A percentile compares a stretch with the other conserved stretches of the same genome.
Conservation (phyloP, 2,113 vertebrate species). For the Leptobrachium ailaonicum region DNA sequence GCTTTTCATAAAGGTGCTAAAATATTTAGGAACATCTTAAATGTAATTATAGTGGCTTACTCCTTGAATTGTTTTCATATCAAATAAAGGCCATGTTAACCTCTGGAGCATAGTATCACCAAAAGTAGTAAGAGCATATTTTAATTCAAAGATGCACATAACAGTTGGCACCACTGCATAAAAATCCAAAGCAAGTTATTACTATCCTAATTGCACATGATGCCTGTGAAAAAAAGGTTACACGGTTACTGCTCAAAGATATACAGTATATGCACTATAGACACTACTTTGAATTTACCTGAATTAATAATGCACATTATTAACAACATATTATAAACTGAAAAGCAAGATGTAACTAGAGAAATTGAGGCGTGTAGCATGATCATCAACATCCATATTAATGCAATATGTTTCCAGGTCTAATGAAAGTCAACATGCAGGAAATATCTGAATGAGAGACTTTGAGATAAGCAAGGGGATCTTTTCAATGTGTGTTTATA, state of each 20-base stretch:
- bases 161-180: conserved; percentile 18
- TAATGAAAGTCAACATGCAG: too few relatives aligned
- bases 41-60: conserved; percentile 44
- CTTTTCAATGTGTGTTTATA: too few relatives aligned
- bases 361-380: too few relatives aligned
- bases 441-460: too few relatives aligned
- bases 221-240: not conserved
- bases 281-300: not conserved
- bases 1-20: fast-evolving
- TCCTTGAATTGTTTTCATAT: conserved; percentile 39
- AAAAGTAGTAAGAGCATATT: conserved; percentile 29
- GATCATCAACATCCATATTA: too few relatives aligned
- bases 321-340: not conserved
- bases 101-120: conserved; percentile 34
- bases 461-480: too few relatives aligned
- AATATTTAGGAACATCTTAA: not conserved
- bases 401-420: too few relatives aligned
- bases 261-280: not conserved
- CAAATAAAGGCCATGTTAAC: conserved; percentile 18
- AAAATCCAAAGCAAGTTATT: conserved; percentile 20
- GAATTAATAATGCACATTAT: not conserved
- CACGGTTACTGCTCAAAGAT: not conserved
- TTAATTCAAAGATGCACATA: conserved; percentile 10
- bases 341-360: too few relatives aligned
- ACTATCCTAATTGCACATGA: not conserved